These are phyloP conservation scores for Sclerurus mexicanus DNA, from an alignment of 2,113 vertebrate genomes.

Conservation along the genomic window DNA sequence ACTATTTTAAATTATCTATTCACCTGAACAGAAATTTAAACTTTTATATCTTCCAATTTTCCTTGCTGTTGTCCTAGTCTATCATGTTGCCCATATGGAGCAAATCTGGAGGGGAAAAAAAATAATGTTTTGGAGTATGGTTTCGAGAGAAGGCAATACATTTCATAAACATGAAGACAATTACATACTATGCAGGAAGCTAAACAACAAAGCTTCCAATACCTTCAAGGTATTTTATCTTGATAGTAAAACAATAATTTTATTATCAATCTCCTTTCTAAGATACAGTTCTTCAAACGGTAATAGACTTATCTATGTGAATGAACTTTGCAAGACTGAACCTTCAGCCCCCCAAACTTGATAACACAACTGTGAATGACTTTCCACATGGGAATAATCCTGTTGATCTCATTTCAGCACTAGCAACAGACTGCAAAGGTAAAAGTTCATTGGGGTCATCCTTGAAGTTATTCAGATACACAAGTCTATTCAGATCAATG, in stretches of 20 bases:
- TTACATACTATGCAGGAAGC: neutral
- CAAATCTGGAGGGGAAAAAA: neutral
- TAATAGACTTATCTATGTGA: neutral
- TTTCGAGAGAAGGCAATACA: neutral
- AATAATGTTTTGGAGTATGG: neutral
- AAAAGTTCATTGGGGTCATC: neutral
- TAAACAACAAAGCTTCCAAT: neutral
- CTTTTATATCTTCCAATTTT: neutral
- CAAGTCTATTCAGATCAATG: neutral
- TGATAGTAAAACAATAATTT: neutral
- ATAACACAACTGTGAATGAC: neutral
- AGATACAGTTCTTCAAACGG: neutral
- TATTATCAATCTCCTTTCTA: neutral
- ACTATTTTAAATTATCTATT: neutral
- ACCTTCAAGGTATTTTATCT: neutral
- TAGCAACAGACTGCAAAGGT: neutral
- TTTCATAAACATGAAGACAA: neutral
- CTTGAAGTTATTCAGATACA: neutral
- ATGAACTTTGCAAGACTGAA: neutral
- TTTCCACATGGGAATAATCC: neutral
- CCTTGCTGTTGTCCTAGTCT: neutral
- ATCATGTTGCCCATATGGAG: neutral
- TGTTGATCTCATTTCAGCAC: neutral
- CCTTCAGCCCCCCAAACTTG: neutral
- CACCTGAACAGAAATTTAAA: neutral